Conservation (phyloP, 2,888 invertebrate species). For the Lepeophtheirus nordmannii region DNA sequence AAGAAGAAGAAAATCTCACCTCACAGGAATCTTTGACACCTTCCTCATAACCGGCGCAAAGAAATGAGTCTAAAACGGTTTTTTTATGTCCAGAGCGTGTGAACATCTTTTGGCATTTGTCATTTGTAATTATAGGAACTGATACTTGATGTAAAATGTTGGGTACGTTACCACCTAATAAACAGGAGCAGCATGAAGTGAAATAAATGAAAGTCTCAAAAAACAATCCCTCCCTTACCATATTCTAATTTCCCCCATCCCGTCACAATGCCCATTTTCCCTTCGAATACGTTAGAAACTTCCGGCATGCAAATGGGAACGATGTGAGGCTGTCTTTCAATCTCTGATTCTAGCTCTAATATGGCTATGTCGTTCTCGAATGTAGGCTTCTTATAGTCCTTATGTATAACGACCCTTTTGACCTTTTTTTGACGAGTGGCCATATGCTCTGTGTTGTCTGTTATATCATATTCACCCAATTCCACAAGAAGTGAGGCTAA, state of each 20-base stretch:
- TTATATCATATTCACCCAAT: constrained; percentile 77
- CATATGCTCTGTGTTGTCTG: constrained; percentile 53
- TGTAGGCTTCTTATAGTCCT: constrained; percentile 72
- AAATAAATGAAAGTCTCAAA: constrained; percentile 8
- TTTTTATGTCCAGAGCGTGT: constrained; percentile 73
- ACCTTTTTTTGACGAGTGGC: constrained; percentile 58
- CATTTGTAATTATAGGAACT: constrained; percentile 79
- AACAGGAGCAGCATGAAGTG: constrained; percentile 19
- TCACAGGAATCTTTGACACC: constrained; percentile 85
- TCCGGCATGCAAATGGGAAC: constrained; percentile 84
- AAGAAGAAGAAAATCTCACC: constrained; percentile 38
- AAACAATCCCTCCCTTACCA: constrained; percentile 38
- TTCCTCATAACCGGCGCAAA: constrained; percentile 80
- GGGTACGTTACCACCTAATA: constrained; percentile 60
- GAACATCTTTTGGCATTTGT: constrained; percentile 85
- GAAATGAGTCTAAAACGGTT: constrained; percentile 66
- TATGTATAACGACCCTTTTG: constrained; percentile 67
- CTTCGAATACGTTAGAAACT: constrained; percentile 54
- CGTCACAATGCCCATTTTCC: constrained; percentile 70
- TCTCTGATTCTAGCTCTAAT: constrained; percentile 62
- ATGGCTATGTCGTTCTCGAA: constrained; percentile 82
- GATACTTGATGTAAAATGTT: constrained; percentile 73
- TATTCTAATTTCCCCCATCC: constrained; percentile 85
- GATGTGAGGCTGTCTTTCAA: constrained; percentile 69
- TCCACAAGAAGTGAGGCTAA: constrained; percentile 75